Conservation (phyloP, 2,888 invertebrate species). For the Macaria notata region DNA sequence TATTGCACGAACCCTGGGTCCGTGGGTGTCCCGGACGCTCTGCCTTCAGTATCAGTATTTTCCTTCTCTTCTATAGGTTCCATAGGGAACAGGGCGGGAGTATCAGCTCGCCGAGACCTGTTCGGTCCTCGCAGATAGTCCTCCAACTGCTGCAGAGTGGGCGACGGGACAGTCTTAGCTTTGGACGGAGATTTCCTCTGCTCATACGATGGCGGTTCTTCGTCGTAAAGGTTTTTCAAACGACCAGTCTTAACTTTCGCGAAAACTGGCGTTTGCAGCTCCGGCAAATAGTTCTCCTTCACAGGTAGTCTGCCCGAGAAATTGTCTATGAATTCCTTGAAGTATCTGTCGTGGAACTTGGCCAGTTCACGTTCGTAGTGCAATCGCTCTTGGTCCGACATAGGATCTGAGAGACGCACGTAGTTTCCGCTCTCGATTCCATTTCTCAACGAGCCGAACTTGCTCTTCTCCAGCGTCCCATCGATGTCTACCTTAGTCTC, state of each 20-base stretch:
- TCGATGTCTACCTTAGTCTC: constrained; percentile 44
- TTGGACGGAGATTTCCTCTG: constrained; percentile 63
- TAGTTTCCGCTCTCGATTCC: constrained; percentile 69
- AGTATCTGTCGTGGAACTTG: constrained; percentile 73
- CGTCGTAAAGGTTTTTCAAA: constrained; percentile 63
- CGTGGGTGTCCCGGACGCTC: constrained; percentile 85
- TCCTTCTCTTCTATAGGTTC: constrained; percentile 77
- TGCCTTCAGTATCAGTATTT: constrained; percentile 58
- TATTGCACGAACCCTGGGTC: constrained; percentile 89
- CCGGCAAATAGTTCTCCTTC: constrained; percentile 72
- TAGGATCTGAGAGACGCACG: constrained; percentile 65
- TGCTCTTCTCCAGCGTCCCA: constrained; percentile 59
- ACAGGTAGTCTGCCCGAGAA: constrained; percentile 63
- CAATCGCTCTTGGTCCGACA: constrained; percentile 59
- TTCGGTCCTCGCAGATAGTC: constrained; percentile 70
- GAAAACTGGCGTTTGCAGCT: constrained; percentile 74
- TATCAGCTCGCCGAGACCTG: constrained; percentile 60
- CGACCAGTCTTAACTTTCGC: constrained; percentile 71
- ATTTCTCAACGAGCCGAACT: constrained; percentile 72
- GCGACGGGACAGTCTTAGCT: constrained; percentile 65
- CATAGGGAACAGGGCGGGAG: constrained; percentile 77
- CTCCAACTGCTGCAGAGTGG: constrained; percentile 75
- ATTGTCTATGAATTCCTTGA: constrained; percentile 66
- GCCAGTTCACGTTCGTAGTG: constrained; percentile 74
- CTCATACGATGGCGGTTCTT: constrained; percentile 64